Conservation (phyloP, 2,797 vertebrate genomes). For the Falco berigora region DNA sequence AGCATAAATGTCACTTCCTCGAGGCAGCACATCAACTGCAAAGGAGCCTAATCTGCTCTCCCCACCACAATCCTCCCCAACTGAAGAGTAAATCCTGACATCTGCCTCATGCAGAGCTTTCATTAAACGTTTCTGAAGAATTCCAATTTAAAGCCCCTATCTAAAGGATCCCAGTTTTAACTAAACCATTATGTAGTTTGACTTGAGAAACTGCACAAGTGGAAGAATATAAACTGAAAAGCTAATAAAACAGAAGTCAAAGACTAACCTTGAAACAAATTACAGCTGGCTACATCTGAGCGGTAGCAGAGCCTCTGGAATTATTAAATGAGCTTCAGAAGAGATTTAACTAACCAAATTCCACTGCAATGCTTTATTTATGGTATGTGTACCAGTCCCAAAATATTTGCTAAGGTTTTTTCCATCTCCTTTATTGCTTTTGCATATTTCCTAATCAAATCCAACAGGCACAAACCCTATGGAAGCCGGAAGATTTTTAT, state of each 20-base stretch:
- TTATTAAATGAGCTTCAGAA: background rate
- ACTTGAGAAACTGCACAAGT: background rate
- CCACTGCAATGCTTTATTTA: background rate
- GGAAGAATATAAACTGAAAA: background rate
- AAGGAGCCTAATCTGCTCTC: background rate
- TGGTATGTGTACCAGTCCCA: background rate
- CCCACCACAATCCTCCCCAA: background rate
- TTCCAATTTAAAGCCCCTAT: background rate
- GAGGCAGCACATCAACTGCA: background rate
- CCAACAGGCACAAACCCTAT: background rate
- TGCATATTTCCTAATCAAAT: background rate
- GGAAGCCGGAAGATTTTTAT: background rate
- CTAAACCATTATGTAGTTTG: background rate
- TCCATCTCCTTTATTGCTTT: background rate
- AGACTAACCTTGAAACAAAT: background rate
- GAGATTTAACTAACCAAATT: background rate
- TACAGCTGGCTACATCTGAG: background rate
- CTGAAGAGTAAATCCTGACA: background rate
- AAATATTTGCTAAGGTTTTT: background rate
- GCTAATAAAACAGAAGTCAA: background rate
- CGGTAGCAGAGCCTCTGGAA: background rate
- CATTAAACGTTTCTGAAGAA: background rate
- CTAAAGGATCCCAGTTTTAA: background rate
- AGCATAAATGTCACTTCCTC: constrained; percentile 24
- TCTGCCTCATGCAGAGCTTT: background rate